phyloP scores from a whole-genome alignment of 2,888 invertebrate species.

The Deilephila porcellus region DNA sequence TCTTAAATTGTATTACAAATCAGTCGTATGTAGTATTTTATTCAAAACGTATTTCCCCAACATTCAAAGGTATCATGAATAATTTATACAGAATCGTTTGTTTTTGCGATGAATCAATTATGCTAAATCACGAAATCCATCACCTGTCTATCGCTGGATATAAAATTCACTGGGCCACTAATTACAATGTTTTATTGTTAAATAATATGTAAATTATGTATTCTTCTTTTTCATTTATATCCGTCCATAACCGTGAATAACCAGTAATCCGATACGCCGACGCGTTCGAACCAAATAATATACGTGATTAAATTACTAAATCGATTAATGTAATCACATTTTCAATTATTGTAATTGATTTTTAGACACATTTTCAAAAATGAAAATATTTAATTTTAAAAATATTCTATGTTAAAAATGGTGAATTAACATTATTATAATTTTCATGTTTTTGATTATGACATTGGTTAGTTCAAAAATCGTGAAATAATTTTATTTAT shows the following conservation, averaged over 20 bases:
- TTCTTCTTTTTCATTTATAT: background rate
- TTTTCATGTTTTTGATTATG: background rate
- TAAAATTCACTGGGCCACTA: background rate
- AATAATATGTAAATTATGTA: background rate
- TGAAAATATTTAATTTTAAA: background rate
- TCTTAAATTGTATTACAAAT: background rate
- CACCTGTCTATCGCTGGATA: slow-evolving; percentile 6
- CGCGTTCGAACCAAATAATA: background rate
- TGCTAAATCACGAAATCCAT: slow-evolving; percentile 7
- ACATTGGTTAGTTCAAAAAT: background rate
- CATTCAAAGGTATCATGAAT: background rate
- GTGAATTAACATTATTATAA: background rate
- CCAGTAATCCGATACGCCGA: background rate
- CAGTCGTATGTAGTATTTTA: background rate
- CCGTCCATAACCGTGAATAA: background rate
- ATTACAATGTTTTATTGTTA: background rate
- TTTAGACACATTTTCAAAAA: background rate
- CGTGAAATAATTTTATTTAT: background rate
- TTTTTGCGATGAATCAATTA: background rate
- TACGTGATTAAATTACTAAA: slow-evolving; percentile 1
- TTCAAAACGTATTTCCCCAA: slow-evolving; percentile 22
- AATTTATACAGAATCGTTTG: slow-evolving; percentile 11
- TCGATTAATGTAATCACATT: background rate
- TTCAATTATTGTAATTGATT: background rate
- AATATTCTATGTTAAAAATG: background rate